These are phyloP conservation scores for Rachycentron canadum DNA, from an alignment of 2,797 vertebrate species.

Conservation along the genomic window DNA sequence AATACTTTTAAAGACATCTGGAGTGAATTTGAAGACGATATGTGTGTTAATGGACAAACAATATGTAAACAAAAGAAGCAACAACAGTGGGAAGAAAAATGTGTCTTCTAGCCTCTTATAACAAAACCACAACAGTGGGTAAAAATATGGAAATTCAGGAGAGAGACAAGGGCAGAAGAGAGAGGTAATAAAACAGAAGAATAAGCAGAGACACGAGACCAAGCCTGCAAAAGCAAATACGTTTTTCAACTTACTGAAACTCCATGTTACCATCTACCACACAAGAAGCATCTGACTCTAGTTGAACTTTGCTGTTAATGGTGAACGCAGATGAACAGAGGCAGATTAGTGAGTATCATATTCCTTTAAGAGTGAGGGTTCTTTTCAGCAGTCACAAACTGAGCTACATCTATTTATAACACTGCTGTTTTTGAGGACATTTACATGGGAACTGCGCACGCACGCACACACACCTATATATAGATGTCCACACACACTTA, in stretches of 20 bases:
- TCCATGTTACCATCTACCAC: not conserved
- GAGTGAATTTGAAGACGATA: not conserved
- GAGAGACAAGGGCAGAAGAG: not conserved
- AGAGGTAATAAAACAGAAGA: not conserved
- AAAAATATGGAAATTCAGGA: not conserved
- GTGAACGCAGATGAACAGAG: constrained; percentile 3
- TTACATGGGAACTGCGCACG: constrained; percentile 26
- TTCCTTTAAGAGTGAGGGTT: constrained; percentile 65
- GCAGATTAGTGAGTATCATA: constrained; percentile 26
- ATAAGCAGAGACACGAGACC: not conserved
- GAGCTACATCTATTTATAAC: constrained; percentile 66
- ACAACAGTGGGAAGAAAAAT: not conserved
- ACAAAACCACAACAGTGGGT: not conserved
- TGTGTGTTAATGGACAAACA: not conserved
- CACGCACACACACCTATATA: not conserved
- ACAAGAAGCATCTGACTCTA: constrained; percentile 1
- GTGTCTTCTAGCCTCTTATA: not conserved
- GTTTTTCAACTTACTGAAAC: constrained; percentile 26
- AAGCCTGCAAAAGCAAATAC: not conserved
- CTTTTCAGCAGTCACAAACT: constrained; percentile 45
- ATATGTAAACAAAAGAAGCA: constrained; percentile 1
- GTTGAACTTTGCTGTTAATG: not conserved
- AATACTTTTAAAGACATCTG: not conserved
- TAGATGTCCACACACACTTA: not conserved
- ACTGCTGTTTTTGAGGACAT: constrained; percentile 56